phyloP scores from a whole-genome alignment of 2,113 vertebrate genomes.

The Etia nguti region DNA sequence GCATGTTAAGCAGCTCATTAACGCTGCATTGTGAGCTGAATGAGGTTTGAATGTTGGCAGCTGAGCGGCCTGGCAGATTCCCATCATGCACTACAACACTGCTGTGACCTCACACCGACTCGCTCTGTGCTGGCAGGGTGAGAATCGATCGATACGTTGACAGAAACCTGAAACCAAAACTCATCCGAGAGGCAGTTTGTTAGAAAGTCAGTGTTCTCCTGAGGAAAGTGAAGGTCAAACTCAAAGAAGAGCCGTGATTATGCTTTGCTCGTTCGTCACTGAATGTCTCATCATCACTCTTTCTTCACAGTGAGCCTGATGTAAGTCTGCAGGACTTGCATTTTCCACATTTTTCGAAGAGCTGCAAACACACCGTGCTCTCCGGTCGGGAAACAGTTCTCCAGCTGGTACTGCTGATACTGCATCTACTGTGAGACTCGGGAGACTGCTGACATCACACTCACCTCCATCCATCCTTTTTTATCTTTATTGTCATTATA shows the following conservation, averaged over 20 bases:
- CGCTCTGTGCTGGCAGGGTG: not conserved
- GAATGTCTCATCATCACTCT: not conserved
- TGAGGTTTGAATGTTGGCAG: constrained; percentile 2
- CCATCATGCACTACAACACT: constrained; percentile 19
- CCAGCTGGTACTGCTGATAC: not conserved
- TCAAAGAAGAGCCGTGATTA: not conserved
- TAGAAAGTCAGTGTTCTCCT: not conserved
- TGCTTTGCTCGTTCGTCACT: not conserved
- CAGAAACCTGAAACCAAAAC: not conserved
- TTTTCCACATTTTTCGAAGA: not conserved
- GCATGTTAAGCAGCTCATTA: constrained; percentile 21
- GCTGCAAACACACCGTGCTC: not conserved
- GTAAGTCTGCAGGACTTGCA: not conserved
- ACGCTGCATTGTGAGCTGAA: not conserved
- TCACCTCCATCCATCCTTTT: not conserved
- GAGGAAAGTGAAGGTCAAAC: not conserved
- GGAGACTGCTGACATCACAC: not conserved
- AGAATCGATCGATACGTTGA: not conserved
- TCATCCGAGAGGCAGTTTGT: not conserved
- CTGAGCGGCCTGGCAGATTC: not conserved
- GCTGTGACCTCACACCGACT: not conserved
- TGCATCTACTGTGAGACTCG: not conserved
- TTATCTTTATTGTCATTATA: not conserved
- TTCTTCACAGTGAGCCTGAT: not conserved
- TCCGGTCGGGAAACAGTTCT: not conserved